phyloP scores from a whole-genome alignment of 2,888 invertebrate species.

The Calameuta idolon region DNA sequence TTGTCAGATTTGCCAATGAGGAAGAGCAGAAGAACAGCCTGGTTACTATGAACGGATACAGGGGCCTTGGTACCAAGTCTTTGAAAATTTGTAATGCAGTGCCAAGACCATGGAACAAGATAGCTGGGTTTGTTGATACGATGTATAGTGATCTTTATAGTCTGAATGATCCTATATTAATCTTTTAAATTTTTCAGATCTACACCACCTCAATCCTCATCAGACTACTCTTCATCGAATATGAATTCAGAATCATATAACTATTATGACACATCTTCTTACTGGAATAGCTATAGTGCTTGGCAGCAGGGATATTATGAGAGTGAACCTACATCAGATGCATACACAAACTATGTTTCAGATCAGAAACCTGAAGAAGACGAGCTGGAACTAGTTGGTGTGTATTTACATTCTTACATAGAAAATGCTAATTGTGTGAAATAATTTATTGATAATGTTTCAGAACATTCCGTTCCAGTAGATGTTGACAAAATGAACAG shows the following conservation, averaged over 20 bases:
- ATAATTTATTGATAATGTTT: constrained; percentile 48
- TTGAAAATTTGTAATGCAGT: constrained; percentile 94
- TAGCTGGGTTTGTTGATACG: constrained; percentile 48
- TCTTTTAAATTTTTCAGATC: constrained; percentile 65
- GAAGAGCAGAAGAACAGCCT: constrained; percentile 94
- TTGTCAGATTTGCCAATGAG: constrained; percentile 93
- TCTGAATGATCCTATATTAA: background rate
- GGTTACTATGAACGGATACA: constrained; percentile 92
- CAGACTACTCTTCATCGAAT: constrained; percentile 59
- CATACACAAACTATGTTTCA: constrained; percentile 67
- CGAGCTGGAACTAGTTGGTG: constrained; percentile 81
- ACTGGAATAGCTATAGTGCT: constrained; percentile 88
- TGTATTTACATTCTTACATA: constrained; percentile 37
- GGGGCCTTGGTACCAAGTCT: constrained; percentile 88
- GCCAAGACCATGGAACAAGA: constrained; percentile 77
- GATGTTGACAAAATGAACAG: constrained; percentile 83
- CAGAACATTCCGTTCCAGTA: constrained; percentile 80
- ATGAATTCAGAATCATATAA: constrained; percentile 66
- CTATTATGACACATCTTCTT: constrained; percentile 86
- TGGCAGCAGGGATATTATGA: constrained; percentile 82
- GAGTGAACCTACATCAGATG: constrained; percentile 69
- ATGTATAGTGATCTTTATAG: background rate
- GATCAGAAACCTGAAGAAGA: constrained; percentile 70
- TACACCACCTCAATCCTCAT: constrained; percentile 70
- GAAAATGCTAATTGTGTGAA: background rate